These are phyloP conservation scores for Mesodorylaimus sp. DNA, from an alignment of 2,888 invertebrate genomes.

Conservation along the genomic window DNA sequence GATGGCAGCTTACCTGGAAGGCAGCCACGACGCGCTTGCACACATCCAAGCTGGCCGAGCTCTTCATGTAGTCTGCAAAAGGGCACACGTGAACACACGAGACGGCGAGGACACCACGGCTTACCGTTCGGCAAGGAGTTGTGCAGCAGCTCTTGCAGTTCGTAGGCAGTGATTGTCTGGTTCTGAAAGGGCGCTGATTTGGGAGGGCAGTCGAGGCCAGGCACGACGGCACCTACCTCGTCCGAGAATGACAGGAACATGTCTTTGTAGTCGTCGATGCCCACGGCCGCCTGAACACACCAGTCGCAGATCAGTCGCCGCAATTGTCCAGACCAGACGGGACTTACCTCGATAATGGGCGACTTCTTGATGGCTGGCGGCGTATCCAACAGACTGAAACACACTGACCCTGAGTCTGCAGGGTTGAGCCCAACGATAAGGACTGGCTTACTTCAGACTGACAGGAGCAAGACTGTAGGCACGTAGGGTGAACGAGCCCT, in stretches of 20 bases:
- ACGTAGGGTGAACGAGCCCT: slow-evolving; percentile 65
- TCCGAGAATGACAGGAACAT: slow-evolving; percentile 73
- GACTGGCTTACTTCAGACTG: slow-evolving; percentile 6
- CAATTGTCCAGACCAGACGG: slow-evolving; percentile 3
- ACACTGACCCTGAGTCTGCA: not conserved
- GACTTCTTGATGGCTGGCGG: slow-evolving; percentile 50
- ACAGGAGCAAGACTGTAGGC: slow-evolving; percentile 44
- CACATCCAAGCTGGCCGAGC: slow-evolving; percentile 74
- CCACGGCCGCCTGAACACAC: slow-evolving; percentile 41
- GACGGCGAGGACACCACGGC: too few relatives aligned
- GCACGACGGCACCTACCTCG: too few relatives aligned
- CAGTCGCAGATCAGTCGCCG: not conserved
- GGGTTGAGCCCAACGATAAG: not conserved
- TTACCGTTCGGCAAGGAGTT: slow-evolving; percentile 65
- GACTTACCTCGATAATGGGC: slow-evolving; percentile 46
- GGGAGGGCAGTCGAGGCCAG: too few relatives aligned
- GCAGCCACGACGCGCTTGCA: slow-evolving; percentile 72
- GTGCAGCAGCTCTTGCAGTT: slow-evolving; percentile 68
- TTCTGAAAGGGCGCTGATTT: too few relatives aligned
- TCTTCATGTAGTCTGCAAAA: slow-evolving; percentile 64
- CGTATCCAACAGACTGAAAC: slow-evolving; percentile 40
- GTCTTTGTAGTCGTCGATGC: slow-evolving; percentile 56
- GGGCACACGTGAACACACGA: too few relatives aligned
- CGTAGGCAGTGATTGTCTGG: slow-evolving; percentile 69
- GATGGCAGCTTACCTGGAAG: too few relatives aligned